phyloP scores from a whole-genome alignment of 2,888 invertebrate genomes.

The Acrobasis suavella region DNA sequence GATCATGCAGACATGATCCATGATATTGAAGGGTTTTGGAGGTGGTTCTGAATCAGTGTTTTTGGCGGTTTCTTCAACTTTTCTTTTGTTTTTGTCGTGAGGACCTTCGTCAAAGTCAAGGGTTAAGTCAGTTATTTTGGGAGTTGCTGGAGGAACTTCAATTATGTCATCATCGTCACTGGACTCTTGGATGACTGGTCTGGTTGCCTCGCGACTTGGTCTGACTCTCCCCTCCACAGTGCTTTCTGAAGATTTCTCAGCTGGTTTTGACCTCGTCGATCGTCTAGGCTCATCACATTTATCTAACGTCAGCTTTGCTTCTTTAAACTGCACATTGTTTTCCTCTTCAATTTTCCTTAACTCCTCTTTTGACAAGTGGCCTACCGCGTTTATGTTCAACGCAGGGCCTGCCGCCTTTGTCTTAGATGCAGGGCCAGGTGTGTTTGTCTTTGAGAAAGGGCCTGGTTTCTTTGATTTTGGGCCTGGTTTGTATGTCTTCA shows the following conservation, averaged over 20 bases:
- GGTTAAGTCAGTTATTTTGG: constrained; percentile 5
- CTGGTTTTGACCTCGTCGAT: constrained; percentile 30
- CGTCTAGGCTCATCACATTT: constrained; percentile 37
- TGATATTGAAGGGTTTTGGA: constrained; percentile 62
- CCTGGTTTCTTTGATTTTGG: constrained; percentile 19
- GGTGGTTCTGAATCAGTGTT: constrained; percentile 21
- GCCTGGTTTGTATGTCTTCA: constrained; percentile 31
- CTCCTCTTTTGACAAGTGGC: constrained; percentile 24
- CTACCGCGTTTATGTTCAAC: constrained; percentile 28
- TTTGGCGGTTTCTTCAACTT: constrained; percentile 35
- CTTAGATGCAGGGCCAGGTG: constrained; percentile 21
- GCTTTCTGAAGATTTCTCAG: constrained; percentile 26
- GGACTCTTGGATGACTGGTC: constrained; percentile 4
- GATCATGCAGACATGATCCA: constrained; percentile 71
- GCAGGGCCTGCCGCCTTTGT: constrained; percentile 16
- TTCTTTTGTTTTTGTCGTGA: constrained; percentile 23
- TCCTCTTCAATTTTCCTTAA: constrained; percentile 25
- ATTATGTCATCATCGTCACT: constrained; percentile 9
- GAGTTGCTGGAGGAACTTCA: not conserved
- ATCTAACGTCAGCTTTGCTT: constrained; percentile 37
- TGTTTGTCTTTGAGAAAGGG: constrained; percentile 16
- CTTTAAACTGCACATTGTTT: constrained; percentile 40
- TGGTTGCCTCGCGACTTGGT: constrained; percentile 3
- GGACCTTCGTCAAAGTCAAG: constrained; percentile 24
- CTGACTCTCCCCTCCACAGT: not conserved